Base-by-base conservation (phyloP, 2,113 vertebrate species). In the Podiceps cristatus region DNA sequence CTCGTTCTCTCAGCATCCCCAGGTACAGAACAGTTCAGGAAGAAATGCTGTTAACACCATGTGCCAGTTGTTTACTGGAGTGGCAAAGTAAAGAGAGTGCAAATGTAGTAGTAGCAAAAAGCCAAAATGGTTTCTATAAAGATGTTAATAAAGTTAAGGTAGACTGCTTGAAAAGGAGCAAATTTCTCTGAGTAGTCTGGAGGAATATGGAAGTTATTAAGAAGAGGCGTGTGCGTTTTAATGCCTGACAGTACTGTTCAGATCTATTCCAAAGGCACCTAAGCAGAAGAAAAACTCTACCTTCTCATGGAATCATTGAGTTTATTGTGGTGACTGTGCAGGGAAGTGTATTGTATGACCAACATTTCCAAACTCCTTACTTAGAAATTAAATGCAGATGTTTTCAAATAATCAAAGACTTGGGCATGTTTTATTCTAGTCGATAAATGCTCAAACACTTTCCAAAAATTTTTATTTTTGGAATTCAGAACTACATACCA, bases 341-440 rank as follows among this genome's bases (percentile, higher is more conserved):
- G 94, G 77, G 60, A 91, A 64, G 22, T 28, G 25, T 73, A 72
- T 69, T 88, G 42, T 86, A 56, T 73, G 67, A 82, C 67, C 76
- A 68, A 19, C 40, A 8, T 94, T 96, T 92, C 95, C 74, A 90
- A 66, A 37, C 40, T 88, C 33, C 52, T 82, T 71, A 59, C 75
- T 94, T 92, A 82, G 88, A 96, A 96, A 97, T 97, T 19, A 96
- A 96, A 82, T 87, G 75, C 97, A 97, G 86, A 96, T 97, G 95
- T 94, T 96, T 92, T 95, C 77, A 94, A 90, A 93, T 86, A 91
- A 96, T 95, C 88, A 86, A 67, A 93, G 94, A 66, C 82, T 91
- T 76, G 83, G 62, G 45, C 68, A 44, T 88, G 45, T 86, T 98
- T 95, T 97, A 73, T 77, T 92, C 91, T 86, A 93, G 77, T 87